A percentile compares a stretch with the other conserved stretches of the same genome.
phyloP scores from a whole-genome alignment of 2,888 invertebrate genomes.

The Liposcelis brunnea region DNA sequence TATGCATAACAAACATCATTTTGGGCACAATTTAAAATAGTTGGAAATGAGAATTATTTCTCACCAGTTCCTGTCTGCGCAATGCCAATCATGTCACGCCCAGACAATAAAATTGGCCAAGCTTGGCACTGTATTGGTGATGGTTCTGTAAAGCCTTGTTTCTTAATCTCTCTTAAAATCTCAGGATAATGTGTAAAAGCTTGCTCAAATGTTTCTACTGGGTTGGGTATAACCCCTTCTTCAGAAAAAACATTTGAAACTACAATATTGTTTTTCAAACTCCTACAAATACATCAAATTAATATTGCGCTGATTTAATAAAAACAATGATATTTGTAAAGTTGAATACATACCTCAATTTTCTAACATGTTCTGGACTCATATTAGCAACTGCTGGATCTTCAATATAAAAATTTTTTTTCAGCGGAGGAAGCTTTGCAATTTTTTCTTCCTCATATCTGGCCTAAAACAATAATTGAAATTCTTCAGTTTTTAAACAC shows the following conservation, averaged over 20 bases:
- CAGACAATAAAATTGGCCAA: constrained; percentile 84
- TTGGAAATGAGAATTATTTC: not conserved
- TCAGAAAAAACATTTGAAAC: constrained; percentile 48
- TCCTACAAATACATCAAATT: constrained; percentile 26
- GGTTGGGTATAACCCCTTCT: constrained; percentile 47
- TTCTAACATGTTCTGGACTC: constrained; percentile 39
- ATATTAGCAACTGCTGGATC: constrained; percentile 49
- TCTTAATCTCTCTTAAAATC: constrained; percentile 59
- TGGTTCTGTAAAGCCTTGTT: constrained; percentile 64
- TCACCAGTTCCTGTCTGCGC: constrained; percentile 77
- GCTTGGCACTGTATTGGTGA: constrained; percentile 87
- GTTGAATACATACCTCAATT: constrained; percentile 37
- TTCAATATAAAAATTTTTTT: constrained; percentile 73
- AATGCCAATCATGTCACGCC: constrained; percentile 88
- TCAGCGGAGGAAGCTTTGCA: constrained; percentile 45
- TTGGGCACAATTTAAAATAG: not conserved
- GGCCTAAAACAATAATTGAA: constrained; percentile 27
- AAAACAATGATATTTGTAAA: too few relatives aligned
- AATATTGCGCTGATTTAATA: too few relatives aligned
- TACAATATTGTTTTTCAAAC: constrained; percentile 51
- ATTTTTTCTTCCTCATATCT: constrained; percentile 38
- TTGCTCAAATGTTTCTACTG: constrained; percentile 63
- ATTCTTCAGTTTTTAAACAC: constrained; percentile 14
- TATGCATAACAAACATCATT: too few relatives aligned
- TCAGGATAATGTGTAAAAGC: constrained; percentile 50